Conservation (phyloP, 2,888 invertebrate species). For the Harmothoe impar region DNA sequence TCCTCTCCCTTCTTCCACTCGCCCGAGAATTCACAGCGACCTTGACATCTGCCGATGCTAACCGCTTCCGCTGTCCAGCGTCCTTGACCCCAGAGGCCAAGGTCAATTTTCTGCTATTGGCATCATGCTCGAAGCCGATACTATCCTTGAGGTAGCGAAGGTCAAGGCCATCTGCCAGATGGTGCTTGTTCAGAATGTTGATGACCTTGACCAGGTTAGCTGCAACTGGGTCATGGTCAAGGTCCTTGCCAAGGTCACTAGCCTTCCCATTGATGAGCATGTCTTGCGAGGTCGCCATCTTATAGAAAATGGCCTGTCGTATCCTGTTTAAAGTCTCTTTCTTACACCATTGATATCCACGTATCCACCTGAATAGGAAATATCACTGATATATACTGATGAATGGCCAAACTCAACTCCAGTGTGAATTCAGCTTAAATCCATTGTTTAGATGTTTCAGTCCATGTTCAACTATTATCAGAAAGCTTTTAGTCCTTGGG, state of each 20-base stretch:
- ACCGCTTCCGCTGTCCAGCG: background rate
- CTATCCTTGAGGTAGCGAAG: slow-evolving; percentile 32
- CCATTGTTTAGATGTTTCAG: too few relatives aligned
- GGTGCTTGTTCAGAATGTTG: slow-evolving; percentile 37
- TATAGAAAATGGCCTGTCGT: too few relatives aligned
- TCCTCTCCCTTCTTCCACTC: background rate
- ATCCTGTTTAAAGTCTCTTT: too few relatives aligned
- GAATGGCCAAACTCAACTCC: too few relatives aligned
- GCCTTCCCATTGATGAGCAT: background rate
- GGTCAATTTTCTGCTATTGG: background rate
- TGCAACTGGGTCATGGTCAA: slow-evolving; percentile 47
- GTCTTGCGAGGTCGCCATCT: background rate
- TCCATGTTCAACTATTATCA: too few relatives aligned
- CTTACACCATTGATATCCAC: too few relatives aligned
- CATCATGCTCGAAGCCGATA: slow-evolving; percentile 38
- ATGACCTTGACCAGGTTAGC: slow-evolving; percentile 52
- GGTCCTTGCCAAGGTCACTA: background rate
- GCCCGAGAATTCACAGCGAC: background rate
- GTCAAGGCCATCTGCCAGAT: slow-evolving; percentile 44
- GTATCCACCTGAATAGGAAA: too few relatives aligned
- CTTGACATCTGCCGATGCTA: background rate
- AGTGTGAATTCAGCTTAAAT: too few relatives aligned
- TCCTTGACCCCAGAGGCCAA: background rate
- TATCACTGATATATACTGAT: too few relatives aligned
- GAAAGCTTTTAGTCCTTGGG: too few relatives aligned